Evolutionary conservation across 2,797 vertebrate genomes (phyloP), one percentile per base, ranked within the genome.

Genomic region (Typhlichthys subterraneus): DNA sequence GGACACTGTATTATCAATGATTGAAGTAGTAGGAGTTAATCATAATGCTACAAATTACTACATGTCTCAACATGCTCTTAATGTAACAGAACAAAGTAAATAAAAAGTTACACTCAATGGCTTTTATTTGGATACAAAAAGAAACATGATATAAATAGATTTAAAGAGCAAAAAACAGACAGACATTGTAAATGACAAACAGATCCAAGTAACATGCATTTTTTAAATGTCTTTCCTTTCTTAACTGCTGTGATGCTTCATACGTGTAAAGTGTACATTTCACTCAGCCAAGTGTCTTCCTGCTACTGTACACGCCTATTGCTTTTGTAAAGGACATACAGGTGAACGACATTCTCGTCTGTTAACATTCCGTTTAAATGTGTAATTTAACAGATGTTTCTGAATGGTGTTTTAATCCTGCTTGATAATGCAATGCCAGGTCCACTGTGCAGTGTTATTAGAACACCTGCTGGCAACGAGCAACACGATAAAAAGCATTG

Each of bases 41-140:
- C 7, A 38, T 38, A 38, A 38, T 38, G 33, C 33, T 38, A 38
- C 33, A 6, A 38, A 38, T 8, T 38, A 33, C 31, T 33, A 8
- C 33, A 38, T 38, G 33, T 38, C 5, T 38, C 33, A 38, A 5
- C 33, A 5, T 38, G 33, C 33, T 38, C 33, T 38, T 38, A 38
- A 38, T 38, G 33, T 38, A 72, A 59, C 54, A 65, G 33, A 49
- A 59, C 38, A 61, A 64, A 29, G 42, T 19, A 6, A 19, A 47
- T 17, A 49, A 56, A 38, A 38, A 38, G 33, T 63, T 59, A 61
- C 73, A 77, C 75, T 70, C 79, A 81, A 63, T 70, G 63, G 70
- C 31, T 68, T 83, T 84, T 79, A 78, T 79, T 85, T 73, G 67
- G 67, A 69, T 73, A 51, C 5, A 12, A 53, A 45, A 58, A 53